Evolutionary conservation across 2,113 vertebrate species (phyloP).

Genomic region (Channa argus): DNA sequence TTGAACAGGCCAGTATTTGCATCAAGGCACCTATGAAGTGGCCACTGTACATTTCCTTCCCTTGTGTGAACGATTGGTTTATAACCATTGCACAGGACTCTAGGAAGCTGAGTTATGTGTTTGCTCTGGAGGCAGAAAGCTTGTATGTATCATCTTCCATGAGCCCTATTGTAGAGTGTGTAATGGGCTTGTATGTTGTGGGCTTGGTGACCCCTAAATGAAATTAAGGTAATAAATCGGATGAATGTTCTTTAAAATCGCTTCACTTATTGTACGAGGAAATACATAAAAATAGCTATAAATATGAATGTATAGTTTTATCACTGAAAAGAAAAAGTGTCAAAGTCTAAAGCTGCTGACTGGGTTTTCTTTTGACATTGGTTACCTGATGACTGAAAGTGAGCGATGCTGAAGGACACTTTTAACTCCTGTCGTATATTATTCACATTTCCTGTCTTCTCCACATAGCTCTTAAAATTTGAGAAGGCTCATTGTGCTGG

Average conservation of each 20-base stretch:
- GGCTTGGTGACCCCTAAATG: background rate
- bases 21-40: background rate
- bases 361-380: background rate
- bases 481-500: background rate
- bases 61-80: background rate
- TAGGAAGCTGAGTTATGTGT: background rate
- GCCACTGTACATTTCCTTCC: background rate
- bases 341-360: background rate
- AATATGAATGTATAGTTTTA: background rate
- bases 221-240: background rate
- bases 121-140: background rate
- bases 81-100: background rate
- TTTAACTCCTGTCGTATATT: background rate
- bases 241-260: background rate
- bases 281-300: background rate
- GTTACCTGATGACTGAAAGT: constrained; percentile 14
- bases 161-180: background rate
- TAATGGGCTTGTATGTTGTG: background rate
- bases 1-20: background rate
- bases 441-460: no score
- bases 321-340: background rate
- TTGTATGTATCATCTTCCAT: background rate
- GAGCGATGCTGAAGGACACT: background rate
- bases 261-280: background rate
- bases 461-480: no score